Percentiles rank a stretch among this genome's conserved stretches.
Evolutionary conservation across 2,113 vertebrate species (phyloP).

Genomic region (Mugil cephalus): DNA sequence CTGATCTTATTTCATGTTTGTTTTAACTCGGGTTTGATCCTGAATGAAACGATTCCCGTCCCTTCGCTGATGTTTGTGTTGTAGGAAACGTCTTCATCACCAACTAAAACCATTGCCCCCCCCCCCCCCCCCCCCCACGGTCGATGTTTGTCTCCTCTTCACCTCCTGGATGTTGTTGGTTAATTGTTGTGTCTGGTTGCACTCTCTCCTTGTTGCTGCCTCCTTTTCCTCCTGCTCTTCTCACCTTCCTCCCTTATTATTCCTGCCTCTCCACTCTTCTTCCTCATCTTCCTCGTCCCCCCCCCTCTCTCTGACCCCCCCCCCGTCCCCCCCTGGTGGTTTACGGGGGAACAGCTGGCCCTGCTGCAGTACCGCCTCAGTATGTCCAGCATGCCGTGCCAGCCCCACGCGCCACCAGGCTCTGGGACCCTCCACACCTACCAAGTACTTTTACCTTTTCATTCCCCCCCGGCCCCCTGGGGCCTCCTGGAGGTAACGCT

Average conservation of each 20-base stretch:
- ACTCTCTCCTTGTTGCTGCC: slow-evolving; percentile 38
- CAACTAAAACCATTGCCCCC: not conserved
- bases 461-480: slow-evolving; percentile 74
- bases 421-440: slow-evolving; percentile 97
- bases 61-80: not conserved
- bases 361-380: slow-evolving; percentile 98
- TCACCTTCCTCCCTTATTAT: slow-evolving; percentile 26
- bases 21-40: no score
- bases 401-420: slow-evolving; percentile 90
- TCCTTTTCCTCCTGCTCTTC: not conserved
- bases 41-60: slow-evolving; percentile 30
- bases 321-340: slow-evolving; percentile 77
- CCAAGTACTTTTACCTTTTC: slow-evolving; percentile 96
- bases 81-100: slow-evolving; percentile 38
- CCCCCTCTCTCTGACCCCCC: slow-evolving; percentile 63
- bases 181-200: slow-evolving; percentile 57
- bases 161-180: slow-evolving; percentile 37
- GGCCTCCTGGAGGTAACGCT: slow-evolving; percentile 81
- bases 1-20: no score
- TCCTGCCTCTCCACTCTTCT: not conserved
- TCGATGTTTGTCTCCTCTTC: slow-evolving; percentile 60
- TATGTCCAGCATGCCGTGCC: slow-evolving; percentile 95
- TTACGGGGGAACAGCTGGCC: slow-evolving; percentile 94
- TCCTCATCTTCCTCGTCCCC: slow-evolving; percentile 32
- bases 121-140: slow-evolving; percentile 51